Base-by-base conservation (phyloP, 2,113 vertebrate species). In the Vulpes lagopus region DNA sequence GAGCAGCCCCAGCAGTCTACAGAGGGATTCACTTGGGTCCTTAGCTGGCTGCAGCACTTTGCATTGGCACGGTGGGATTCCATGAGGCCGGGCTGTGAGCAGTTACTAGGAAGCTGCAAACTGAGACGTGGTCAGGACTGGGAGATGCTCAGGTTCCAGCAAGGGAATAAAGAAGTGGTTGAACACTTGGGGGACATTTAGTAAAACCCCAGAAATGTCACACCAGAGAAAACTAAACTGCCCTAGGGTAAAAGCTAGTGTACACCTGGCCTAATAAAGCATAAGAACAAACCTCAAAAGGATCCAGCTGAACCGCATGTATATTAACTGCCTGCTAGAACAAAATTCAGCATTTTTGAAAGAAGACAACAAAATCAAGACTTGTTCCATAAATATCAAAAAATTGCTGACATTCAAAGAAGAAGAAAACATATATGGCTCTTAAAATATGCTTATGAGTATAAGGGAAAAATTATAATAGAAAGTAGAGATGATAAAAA, bases 41-140 rank as follows among this genome's bases (percentile, higher is more conserved):
- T 79, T 93, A 60, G 49, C 59, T 87, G 55, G 74, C 49, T 83
- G 86, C 27, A 88, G 38, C 91, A 5, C 74, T 96, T 82, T 95
- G 30, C 15, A 57, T 2, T 90, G 27, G 16, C 43, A 23, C 53
- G 16, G 74, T 78, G 23, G 86, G 43, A 86, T 69, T 89, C 67
- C 49, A 10, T 30, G 27, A 80, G 22, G 23, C 22, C 35, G 78
- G 25, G 22, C 53, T 55, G 5, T 92, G 55, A 73, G 49, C 43
- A 76, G 19, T 93, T 85, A 51, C 87, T 30, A 74, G 53, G 43
- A 53, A 43, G 30, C 60, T 95, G 3, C 8, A 82, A 43, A 11
- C 30, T 79, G 80, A 89, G 92, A 92, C 92, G 57, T 69, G 30
- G 69, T 65, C 19, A 78, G 60, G 71, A 12, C 32, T 93, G 84